Conservation (phyloP, 2,888 invertebrate genomes). For the Leptopilina drosophilae region DNA sequence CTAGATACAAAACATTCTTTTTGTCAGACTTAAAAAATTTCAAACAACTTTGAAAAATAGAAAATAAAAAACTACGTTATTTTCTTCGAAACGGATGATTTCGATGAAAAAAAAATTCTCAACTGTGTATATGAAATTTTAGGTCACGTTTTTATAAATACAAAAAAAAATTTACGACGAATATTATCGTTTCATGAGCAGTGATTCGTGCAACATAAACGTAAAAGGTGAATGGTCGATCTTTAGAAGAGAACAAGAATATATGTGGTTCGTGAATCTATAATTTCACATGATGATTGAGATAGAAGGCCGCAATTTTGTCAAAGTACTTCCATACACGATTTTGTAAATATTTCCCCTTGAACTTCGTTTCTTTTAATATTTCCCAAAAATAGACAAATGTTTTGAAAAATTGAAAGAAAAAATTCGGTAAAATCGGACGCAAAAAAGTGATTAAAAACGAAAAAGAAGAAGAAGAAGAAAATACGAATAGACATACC, state of each 20-base stretch:
- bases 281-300: background rate
- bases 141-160: background rate
- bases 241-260: background rate
- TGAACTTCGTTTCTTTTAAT: too few species aligned
- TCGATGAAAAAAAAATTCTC: background rate
- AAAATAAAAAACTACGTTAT: too few species aligned
- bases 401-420: background rate
- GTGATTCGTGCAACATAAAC: background rate
- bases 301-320: background rate
- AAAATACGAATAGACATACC: slow-evolving; percentile 50
- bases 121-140: background rate
- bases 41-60: too few species aligned
- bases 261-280: slow-evolving; percentile 7
- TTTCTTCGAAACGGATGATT: too few species aligned
- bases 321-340: too few species aligned
- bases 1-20: too few species aligned
- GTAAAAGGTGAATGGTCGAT: slow-evolving; percentile 7
- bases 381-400: background rate
- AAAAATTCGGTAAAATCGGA: too few species aligned
- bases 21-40: too few species aligned
- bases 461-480: background rate
- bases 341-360: too few species aligned
- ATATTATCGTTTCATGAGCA: background rate
- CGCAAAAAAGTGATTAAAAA: background rate
- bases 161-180: background rate